These are phyloP conservation scores for Cryptosula pallasiana DNA, from an alignment of 2,888 invertebrate species.

Conservation along the genomic window DNA sequence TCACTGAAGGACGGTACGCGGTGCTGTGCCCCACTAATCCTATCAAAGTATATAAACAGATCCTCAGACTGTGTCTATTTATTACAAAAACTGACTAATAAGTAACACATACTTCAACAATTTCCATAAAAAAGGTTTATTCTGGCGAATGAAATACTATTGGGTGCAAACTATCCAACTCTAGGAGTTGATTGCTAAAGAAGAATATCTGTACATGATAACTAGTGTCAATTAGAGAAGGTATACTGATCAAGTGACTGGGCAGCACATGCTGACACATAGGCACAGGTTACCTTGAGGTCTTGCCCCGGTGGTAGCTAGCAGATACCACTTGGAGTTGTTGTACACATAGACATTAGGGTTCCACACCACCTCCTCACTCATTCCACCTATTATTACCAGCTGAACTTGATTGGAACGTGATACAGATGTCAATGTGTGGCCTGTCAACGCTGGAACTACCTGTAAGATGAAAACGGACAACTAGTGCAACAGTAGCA, in stretches of 20 bases:
- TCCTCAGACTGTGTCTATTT: too few species aligned
- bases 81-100: too few species aligned
- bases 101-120: too few species aligned
- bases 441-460: constrained; percentile 3
- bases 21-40: neutral
- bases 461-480: neutral
- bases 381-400: neutral
- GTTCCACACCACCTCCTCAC: neutral
- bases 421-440: neutral
- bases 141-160: too few species aligned
- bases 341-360: neutral
- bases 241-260: neutral
- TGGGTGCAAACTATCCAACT: too few species aligned
- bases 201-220: too few species aligned
- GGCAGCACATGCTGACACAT: neutral
- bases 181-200: too few species aligned
- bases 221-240: neutral
- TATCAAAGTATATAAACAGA: too few species aligned
- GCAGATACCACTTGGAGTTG: neutral
- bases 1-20: neutral
- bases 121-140: too few species aligned
- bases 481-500: too few species aligned
- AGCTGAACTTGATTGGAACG: neutral
- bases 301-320: neutral
- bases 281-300: neutral